Percentiles rank a stretch among this genome's conserved stretches.
These are phyloP conservation scores for Drosophila siamana DNA, from an alignment of 2,888 invertebrate species.

Conservation along the genomic window DNA sequence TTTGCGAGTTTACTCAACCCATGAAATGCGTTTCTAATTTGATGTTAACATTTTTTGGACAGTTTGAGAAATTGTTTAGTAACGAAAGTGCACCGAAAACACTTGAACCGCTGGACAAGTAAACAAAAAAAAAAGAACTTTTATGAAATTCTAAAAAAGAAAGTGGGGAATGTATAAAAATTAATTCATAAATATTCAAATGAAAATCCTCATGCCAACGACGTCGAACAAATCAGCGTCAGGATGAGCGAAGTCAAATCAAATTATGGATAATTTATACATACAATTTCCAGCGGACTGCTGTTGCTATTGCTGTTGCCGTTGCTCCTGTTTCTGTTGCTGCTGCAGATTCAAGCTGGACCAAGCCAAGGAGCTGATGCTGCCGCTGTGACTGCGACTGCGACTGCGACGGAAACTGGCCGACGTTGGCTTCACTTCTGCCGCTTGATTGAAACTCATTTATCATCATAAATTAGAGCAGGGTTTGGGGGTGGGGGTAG, in stretches of 20 bases:
- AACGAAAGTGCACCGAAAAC: conserved; percentile 41
- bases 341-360: conserved; percentile 29
- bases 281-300: conserved; percentile 60
- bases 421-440: conserved; percentile 73
- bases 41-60: conserved; percentile 39
- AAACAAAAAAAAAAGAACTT: conserved; percentile 33
- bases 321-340: background rate
- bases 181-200: conserved; percentile 77
- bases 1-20: conserved; percentile 7
- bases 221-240: conserved; percentile 43
- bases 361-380: conserved; percentile 25
- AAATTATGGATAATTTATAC: conserved; percentile 75
- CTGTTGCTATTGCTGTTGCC: conserved; percentile 20
- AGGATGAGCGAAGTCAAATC: conserved; percentile 63
- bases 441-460: conserved; percentile 82
- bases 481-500: conserved; percentile 13
- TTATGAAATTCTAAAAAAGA: conserved; percentile 30
- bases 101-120: conserved; percentile 16
- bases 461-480: conserved; percentile 79
- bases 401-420: conserved; percentile 54
- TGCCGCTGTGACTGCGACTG: conserved; percentile 2
- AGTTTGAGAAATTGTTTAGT: conserved; percentile 48
- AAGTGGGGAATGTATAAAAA: conserved; percentile 21
- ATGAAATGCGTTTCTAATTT: conserved; percentile 29
- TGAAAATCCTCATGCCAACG: conserved; percentile 62